Conservation (phyloP, 2,113 vertebrate species). For the Lepisosteus osseus region DNA sequence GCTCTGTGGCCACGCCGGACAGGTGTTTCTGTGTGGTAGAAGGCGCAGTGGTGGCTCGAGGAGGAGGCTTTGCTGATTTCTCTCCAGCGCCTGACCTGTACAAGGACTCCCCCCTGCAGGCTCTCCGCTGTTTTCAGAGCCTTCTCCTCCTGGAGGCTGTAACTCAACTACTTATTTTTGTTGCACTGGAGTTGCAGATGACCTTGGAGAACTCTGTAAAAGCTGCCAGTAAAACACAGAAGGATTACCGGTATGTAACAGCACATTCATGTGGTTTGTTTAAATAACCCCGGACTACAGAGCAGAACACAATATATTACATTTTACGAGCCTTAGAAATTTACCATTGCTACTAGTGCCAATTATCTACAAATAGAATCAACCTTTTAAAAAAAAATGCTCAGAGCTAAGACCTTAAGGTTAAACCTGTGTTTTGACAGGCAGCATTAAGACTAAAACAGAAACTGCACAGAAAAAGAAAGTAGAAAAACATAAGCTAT, state of each 20-base stretch:
- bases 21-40: no score
- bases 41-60: no score
- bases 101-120: not conserved
- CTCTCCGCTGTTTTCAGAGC: constrained; percentile 27
- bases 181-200: constrained; percentile 42
- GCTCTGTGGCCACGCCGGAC: no score
- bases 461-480: not conserved
- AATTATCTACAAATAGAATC: constrained; percentile 49
- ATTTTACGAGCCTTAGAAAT: constrained; percentile 62
- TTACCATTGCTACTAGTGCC: constrained; percentile 37
- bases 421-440: not conserved
- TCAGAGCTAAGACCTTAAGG: not conserved
- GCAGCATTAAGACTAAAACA: not conserved
- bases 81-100: not conserved
- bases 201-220: constrained; percentile 67
- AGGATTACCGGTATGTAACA: constrained; percentile 71
- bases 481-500: not conserved
- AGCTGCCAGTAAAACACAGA: constrained; percentile 70
- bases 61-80: no score
- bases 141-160: constrained; percentile 36
- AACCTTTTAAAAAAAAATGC: constrained; percentile 4
- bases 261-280: constrained; percentile 75
- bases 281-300: constrained; percentile 65
- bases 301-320: constrained; percentile 66
- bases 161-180: constrained; percentile 59